Base-by-base conservation (phyloP, 2,888 invertebrate genomes). In the Parnassius glacialis region DNA sequence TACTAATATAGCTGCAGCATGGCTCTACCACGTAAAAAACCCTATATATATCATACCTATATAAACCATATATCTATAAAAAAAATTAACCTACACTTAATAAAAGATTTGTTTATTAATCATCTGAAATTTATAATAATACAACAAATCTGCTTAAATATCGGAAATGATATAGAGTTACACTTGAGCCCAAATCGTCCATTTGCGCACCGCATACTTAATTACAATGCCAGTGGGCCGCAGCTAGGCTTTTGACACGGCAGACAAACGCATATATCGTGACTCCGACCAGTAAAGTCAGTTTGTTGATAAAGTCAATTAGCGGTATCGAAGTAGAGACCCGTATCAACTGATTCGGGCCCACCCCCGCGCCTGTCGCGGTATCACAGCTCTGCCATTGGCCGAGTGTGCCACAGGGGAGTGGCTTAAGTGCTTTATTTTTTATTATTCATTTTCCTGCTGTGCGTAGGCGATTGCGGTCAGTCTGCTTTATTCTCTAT, bases 241-340 rank as follows among this genome's bases (percentile, higher is more conserved):
- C 83, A 84, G 89, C 87, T 87, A 88, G 85, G 87, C 87, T 88
- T 90, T 90, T 88, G 89, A 90, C 88, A 81, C 84, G 82, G 76
- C 86, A 84, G 86, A 89, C 86, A 86, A 87, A 88, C 90, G 84
- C 87, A 83, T 89, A 87, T 90, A 87, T 91, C 91, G 91, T 91
- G 90, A 90, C 90, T 90, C 76, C 76, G 78, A 84, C 87, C 90
- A 86, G 89, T 91, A 90, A 91, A 89, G 85, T 90, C 86, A 79
- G 89, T 90, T 90, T 91, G 91, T 90, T 91, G 91, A 91, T 91
- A 91, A 90, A 90, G 91, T 90, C 91, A 91, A 91, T 91, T 91
- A 91, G 90, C 81, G 81, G 84, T 88, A 89, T 90, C 90, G 87
- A 85, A 90, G 88, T 84, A 83, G 88, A 84, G 87, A 84, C 87